These are phyloP conservation scores for Antennarius maculatus DNA, from an alignment of 2,797 vertebrate genomes.

Conservation along the genomic window DNA sequence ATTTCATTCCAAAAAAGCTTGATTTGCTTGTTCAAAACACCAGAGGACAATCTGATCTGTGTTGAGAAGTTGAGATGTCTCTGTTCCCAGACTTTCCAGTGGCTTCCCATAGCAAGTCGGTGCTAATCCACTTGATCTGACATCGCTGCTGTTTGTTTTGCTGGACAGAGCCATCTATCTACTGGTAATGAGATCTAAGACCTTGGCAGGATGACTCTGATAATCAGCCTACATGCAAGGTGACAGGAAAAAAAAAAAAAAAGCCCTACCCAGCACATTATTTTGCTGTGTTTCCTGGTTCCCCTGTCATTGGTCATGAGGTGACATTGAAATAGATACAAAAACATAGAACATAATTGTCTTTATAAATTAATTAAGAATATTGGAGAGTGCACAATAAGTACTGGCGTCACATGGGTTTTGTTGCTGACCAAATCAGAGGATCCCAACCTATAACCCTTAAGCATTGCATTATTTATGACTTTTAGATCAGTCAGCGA, in stretches of 20 bases:
- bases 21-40: slow-evolving; percentile 5
- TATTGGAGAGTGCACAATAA: neutral
- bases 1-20: neutral
- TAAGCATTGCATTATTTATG: neutral
- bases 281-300: slow-evolving; percentile 34
- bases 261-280: slow-evolving; percentile 23
- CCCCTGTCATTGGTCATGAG: slow-evolving; percentile 38
- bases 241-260: slow-evolving; percentile 31
- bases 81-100: slow-evolving; percentile 57
- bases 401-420: neutral
- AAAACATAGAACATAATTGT: neutral
- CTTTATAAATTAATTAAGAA: neutral
- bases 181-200: slow-evolving; percentile 67
- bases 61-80: slow-evolving; percentile 37
- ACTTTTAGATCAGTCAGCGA: neutral
- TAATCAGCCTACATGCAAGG: slow-evolving; percentile 30
- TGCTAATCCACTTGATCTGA: slow-evolving; percentile 68
- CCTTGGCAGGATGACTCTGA: slow-evolving; percentile 47
- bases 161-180: slow-evolving; percentile 60
- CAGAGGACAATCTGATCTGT: neutral
- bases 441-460: neutral
- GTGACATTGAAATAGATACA: neutral
- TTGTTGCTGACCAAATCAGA: neutral
- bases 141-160: slow-evolving; percentile 71
- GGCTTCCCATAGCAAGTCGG: slow-evolving; percentile 66